phyloP scores from a whole-genome alignment of 1,140 invertebrate species.

The Pygmarrhopalites habei region DNA sequence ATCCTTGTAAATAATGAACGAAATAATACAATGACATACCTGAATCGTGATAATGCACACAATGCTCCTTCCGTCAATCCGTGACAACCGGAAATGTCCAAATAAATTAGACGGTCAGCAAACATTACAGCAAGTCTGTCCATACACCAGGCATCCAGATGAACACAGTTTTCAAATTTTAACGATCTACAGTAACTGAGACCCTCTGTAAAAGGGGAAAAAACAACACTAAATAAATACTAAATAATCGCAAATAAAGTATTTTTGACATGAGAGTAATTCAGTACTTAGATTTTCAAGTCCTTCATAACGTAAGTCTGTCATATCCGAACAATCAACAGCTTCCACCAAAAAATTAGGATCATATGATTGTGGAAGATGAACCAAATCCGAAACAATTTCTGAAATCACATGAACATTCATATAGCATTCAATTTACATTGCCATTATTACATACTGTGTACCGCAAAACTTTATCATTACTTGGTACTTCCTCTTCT shows the following conservation, averaged over 20 bases:
- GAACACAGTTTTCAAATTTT: constrained; percentile 54
- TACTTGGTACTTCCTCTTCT: constrained; percentile 50
- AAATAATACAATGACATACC: constrained; percentile 15
- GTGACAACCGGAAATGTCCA: constrained; percentile 64
- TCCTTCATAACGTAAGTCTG: constrained; percentile 59
- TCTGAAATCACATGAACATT: constrained; percentile 26
- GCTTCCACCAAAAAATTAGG: constrained; percentile 54
- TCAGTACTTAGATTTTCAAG: constrained; percentile 55
- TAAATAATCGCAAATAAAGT: background rate
- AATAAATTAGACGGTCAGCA: constrained; percentile 54
- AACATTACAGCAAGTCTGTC: constrained; percentile 57
- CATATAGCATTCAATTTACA: no score
- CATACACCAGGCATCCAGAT: constrained; percentile 70
- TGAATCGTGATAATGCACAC: constrained; percentile 53
- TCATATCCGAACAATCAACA: constrained; percentile 57
- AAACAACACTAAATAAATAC: background rate
- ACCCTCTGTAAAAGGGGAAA: constrained; percentile 42
- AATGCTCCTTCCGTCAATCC: constrained; percentile 58
- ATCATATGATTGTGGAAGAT: constrained; percentile 43
- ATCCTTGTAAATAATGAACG: no score
- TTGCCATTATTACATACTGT: no score
- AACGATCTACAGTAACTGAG: constrained; percentile 57
- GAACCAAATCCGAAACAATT: constrained; percentile 16
- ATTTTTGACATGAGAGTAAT: background rate
- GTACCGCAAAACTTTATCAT: no score